These are phyloP conservation scores for Apolygus lucorum DNA, from an alignment of 1,140 invertebrate genomes.

Conservation along the genomic window DNA sequence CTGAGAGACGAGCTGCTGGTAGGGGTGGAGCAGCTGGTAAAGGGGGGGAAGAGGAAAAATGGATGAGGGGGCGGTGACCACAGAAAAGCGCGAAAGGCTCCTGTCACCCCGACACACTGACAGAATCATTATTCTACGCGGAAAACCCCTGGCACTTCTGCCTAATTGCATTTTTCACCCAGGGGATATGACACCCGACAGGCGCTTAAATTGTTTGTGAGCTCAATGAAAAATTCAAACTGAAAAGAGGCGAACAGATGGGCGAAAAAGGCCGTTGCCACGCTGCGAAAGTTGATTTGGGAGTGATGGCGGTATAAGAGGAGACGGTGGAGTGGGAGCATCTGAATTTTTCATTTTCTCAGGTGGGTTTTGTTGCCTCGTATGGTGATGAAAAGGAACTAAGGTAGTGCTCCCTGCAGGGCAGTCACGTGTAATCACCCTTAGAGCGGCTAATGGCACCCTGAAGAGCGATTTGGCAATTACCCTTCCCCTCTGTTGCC, in stretches of 20 bases:
- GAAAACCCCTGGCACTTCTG: conserved; percentile 12
- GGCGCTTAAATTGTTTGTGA: conserved; percentile 19
- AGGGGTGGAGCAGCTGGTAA: not conserved
- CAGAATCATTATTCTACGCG: conserved; percentile 17
- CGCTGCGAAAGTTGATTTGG: too few relatives aligned
- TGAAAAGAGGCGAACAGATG: not conserved
- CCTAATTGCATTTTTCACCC: conserved; percentile 20
- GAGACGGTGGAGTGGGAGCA: too few relatives aligned
- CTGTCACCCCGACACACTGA: conserved; percentile 13
- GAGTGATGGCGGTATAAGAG: too few relatives aligned
- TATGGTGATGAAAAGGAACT: too few relatives aligned
- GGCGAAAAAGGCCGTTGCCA: too few relatives aligned
- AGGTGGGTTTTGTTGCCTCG: not conserved
- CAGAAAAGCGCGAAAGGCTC: not conserved
- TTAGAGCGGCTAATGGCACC: not conserved
- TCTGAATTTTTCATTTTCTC: not conserved
- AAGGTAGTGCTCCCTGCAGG: not conserved
- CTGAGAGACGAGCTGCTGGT: not conserved
- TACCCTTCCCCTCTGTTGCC: not conserved
- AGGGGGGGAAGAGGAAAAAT: not conserved
- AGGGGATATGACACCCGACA: conserved; percentile 19
- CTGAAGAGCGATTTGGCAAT: not conserved
- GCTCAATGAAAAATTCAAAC: conserved; percentile 17
- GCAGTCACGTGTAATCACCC: not conserved
- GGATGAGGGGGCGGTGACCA: not conserved